phyloP scores from a whole-genome alignment of 2,888 invertebrate genomes.

The Machimus atricapillus region DNA sequence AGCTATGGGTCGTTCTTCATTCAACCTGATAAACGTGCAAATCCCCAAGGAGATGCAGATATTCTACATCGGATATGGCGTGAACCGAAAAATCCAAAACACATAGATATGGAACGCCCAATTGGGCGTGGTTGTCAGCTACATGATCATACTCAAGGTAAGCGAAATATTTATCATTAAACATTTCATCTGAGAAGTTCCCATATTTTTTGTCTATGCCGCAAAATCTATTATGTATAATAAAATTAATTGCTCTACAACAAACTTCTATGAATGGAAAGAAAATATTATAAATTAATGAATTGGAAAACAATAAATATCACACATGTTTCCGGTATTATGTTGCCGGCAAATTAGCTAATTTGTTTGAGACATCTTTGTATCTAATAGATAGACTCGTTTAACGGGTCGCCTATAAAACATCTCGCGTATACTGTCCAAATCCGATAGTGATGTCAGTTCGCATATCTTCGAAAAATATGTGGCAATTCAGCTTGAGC shows the following conservation, averaged over 20 bases:
- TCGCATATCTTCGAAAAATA: neutral
- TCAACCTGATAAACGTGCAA: conserved; percentile 64
- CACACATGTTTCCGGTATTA: neutral
- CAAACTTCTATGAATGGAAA: neutral
- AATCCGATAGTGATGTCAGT: conserved; percentile 2
- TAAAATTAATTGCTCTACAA: neutral
- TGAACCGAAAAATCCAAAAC: conserved; percentile 50
- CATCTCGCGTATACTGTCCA: neutral
- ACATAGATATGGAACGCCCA: neutral
- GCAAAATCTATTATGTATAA: neutral
- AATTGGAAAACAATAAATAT: neutral
- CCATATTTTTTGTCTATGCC: neutral
- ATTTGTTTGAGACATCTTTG: neutral
- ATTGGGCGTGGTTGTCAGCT: conserved; percentile 41
- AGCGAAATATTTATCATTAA: neutral
- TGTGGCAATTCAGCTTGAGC: neutral
- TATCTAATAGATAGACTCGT: neutral
- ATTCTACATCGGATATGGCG: conserved; percentile 51
- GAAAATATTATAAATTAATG: neutral
- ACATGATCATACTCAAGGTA: conserved; percentile 43
- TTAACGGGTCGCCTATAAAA: neutral
- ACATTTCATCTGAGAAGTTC: neutral
- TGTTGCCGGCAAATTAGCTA: neutral
- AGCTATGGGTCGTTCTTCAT: conserved; percentile 72
- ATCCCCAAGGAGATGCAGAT: conserved; percentile 1